Percentiles rank a stretch among this genome's conserved stretches.
Conservation (phyloP, 37 sponge, comb jelly and placozoan genomes). For the Theonella swinhoei region DNA sequence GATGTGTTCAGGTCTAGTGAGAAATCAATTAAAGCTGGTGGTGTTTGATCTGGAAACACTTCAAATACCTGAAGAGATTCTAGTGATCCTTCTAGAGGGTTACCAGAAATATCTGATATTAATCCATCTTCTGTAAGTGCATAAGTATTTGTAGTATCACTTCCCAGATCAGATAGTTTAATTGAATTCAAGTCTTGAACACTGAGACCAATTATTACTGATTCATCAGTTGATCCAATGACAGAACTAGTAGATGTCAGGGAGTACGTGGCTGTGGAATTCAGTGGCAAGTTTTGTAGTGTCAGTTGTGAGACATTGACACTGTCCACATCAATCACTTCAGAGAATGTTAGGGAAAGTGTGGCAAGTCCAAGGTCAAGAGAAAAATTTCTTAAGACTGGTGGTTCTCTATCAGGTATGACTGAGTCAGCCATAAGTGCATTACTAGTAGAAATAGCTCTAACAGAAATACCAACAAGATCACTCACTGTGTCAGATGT, state of each 20-base stretch:
- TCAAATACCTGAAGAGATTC: conserved; percentile 36
- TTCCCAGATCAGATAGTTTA: conserved; percentile 60
- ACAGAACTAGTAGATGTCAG: conserved; percentile 57
- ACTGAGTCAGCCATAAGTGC: conserved; percentile 48
- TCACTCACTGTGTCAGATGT: conserved; percentile 53
- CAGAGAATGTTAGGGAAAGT: conserved; percentile 76
- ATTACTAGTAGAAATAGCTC: conserved; percentile 12
- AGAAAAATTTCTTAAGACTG: conserved; percentile 65
- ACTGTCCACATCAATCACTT: conserved; percentile 52
- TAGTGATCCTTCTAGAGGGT: conserved; percentile 28
- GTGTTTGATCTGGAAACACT: conserved; percentile 63
- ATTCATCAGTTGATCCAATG: conserved; percentile 4
- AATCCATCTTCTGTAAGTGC: conserved; percentile 37
- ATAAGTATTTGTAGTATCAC: conserved; percentile 62
- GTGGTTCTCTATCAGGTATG: conserved; percentile 66
- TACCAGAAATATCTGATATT: conserved; percentile 72
- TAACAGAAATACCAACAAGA: conserved; percentile 59
- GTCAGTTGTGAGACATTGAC: conserved; percentile 53
- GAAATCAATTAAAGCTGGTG: conserved; percentile 48
- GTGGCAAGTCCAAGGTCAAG: conserved; percentile 71
- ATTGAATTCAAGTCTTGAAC: conserved; percentile 70
- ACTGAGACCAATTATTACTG: conserved; percentile 49
- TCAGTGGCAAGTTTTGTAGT: conserved; percentile 51
- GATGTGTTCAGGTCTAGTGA: conserved; percentile 80
- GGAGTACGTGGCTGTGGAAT: conserved; percentile 43